Conservation (phyloP, 1,140 invertebrate species). For the Euwallacea similis region DNA sequence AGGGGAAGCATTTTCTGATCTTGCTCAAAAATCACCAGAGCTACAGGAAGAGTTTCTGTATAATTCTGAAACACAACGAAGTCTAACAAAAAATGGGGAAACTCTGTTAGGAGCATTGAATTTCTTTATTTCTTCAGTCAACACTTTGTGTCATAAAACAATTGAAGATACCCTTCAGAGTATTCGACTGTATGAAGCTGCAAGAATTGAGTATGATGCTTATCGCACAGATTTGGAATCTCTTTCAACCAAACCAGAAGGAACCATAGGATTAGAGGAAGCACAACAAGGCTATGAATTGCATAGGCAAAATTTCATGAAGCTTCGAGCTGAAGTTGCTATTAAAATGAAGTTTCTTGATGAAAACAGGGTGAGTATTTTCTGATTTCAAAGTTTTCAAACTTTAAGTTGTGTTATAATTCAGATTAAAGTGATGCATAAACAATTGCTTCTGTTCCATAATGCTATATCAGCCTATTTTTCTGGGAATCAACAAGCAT, state of each 20-base stretch:
- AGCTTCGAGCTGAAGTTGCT: constrained; percentile 86
- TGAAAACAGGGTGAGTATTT: constrained; percentile 82
- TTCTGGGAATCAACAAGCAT: constrained; percentile 88
- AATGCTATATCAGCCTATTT: constrained; percentile 97
- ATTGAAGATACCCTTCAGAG: constrained; percentile 96
- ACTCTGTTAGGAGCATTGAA: constrained; percentile 87
- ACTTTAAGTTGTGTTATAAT: constrained; percentile 49
- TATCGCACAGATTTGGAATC: constrained; percentile 91
- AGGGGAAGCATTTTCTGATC: constrained; percentile 90
- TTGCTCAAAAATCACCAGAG: constrained; percentile 93
- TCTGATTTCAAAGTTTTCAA: neutral
- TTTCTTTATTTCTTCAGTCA: constrained; percentile 94
- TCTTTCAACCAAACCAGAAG: constrained; percentile 66
- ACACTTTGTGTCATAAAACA: constrained; percentile 91
- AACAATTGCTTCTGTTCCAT: constrained; percentile 92
- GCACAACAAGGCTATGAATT: constrained; percentile 79
- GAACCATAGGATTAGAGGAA: constrained; percentile 70
- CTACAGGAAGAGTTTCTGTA: constrained; percentile 93
- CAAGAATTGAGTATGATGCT: constrained; percentile 95
- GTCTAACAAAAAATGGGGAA: constrained; percentile 92
- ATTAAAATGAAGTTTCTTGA: constrained; percentile 95
- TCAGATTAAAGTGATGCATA: constrained; percentile 97
- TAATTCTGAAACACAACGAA: constrained; percentile 93
- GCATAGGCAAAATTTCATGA: constrained; percentile 89
- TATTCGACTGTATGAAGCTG: constrained; percentile 88